These are phyloP conservation scores for Cataglyphis livida DNA, from an alignment of 2,888 invertebrate genomes.

Conservation along the genomic window DNA sequence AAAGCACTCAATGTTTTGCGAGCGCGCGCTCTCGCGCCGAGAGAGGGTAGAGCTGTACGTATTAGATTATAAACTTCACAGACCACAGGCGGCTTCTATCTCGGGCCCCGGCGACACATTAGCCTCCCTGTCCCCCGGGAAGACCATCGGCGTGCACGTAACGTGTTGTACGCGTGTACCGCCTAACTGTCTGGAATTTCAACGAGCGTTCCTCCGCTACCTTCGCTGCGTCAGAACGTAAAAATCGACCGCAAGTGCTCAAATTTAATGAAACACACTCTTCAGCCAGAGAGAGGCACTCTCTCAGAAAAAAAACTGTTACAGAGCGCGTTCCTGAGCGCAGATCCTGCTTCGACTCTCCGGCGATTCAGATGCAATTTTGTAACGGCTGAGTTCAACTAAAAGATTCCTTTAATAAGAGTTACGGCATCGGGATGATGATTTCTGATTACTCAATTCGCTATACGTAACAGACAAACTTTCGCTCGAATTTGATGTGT, in stretches of 20 bases:
- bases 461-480: no score
- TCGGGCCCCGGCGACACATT: constrained; percentile 77
- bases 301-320: constrained; percentile 11
- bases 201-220: constrained; percentile 59
- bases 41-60: constrained; percentile 79
- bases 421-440: neutral
- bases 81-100: constrained; percentile 77
- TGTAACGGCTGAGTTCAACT: neutral
- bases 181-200: constrained; percentile 70
- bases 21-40: constrained; percentile 63
- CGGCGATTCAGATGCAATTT: neutral
- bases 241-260: constrained; percentile 43
- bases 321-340: neutral
- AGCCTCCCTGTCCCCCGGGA: constrained; percentile 76
- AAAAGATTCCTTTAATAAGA: constrained; percentile 4
- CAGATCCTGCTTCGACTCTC: constrained; percentile 9
- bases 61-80: constrained; percentile 85
- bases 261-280: constrained; percentile 38
- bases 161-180: constrained; percentile 47
- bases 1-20: constrained; percentile 84
- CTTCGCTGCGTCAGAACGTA: constrained; percentile 9
- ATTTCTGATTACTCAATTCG: neutral
- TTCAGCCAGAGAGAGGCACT: neutral
- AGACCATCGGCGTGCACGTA: constrained; percentile 65
- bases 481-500: neutral